A percentile compares a stretch with the other conserved stretches of the same genome.
Evolutionary conservation across 2,888 invertebrate species (phyloP).

Genomic region (Diachrysia chrysitis): DNA sequence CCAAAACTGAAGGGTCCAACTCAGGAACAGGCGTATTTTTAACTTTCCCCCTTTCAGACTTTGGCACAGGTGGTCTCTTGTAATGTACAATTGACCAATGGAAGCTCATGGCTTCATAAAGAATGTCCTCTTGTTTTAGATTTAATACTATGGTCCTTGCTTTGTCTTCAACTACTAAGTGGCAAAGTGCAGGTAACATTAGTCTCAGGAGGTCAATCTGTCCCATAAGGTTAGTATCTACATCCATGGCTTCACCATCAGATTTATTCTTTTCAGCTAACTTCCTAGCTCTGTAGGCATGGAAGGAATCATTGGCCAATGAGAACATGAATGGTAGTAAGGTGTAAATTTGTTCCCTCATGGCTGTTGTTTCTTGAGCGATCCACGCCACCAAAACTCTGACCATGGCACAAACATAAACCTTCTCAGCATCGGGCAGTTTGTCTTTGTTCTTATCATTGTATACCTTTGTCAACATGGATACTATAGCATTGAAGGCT

Average conservation of each 20-base stretch:
- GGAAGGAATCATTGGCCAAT: conserved; percentile 94
- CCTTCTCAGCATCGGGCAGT: conserved; percentile 91
- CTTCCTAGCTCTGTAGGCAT: conserved; percentile 91
- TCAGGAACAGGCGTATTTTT: conserved; percentile 93
- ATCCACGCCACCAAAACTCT: conserved; percentile 96
- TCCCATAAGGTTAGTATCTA: conserved; percentile 83
- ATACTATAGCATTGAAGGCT: conserved; percentile 95
- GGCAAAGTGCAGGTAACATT: conserved; percentile 96
- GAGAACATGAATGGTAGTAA: conserved; percentile 94
- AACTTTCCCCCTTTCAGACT: conserved; percentile 93
- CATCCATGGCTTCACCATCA: conserved; percentile 87
- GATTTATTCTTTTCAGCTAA: conserved; percentile 91
- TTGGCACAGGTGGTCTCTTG: conserved; percentile 94
- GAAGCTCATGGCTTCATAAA: conserved; percentile 94
- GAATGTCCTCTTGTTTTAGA: conserved; percentile 93
- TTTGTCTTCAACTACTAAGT: conserved; percentile 97
- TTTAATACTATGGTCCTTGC: conserved; percentile 94
- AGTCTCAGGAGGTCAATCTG: conserved; percentile 93
- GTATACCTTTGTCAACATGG: conserved; percentile 92
- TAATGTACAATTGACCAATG: conserved; percentile 97
- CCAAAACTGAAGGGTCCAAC: conserved; percentile 92
- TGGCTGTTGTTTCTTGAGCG: conserved; percentile 96
- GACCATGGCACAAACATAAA: conserved; percentile 95
- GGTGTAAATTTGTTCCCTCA: conserved; percentile 94
- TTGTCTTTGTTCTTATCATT: conserved; percentile 93